Conservation (phyloP, 2,113 vertebrate species). For the Bos taurus region ARS-UCD2.0 NC_037350.1:40755001-40755500, state of each 20-base stretch:
- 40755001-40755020: background rate
- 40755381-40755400: background rate
- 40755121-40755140: background rate
- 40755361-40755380: background rate
- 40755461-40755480: background rate
- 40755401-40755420: background rate
- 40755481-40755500: background rate
- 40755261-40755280: background rate
- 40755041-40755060: background rate
- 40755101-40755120: background rate
- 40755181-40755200: background rate
- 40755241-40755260: background rate
- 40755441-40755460: background rate
- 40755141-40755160: background rate
- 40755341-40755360: background rate
- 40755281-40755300: background rate
- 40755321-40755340: background rate
- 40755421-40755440: background rate
- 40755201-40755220: background rate
- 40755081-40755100: background rate
- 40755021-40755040: background rate
- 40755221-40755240: background rate
- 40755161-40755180: background rate
- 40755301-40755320: background rate
- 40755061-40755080: background rate